Evolutionary conservation across 1,140 invertebrate species (phyloP), one percentile per base, ranked within the genome.

Genomic region (Neuroterus valhalla): DNA sequence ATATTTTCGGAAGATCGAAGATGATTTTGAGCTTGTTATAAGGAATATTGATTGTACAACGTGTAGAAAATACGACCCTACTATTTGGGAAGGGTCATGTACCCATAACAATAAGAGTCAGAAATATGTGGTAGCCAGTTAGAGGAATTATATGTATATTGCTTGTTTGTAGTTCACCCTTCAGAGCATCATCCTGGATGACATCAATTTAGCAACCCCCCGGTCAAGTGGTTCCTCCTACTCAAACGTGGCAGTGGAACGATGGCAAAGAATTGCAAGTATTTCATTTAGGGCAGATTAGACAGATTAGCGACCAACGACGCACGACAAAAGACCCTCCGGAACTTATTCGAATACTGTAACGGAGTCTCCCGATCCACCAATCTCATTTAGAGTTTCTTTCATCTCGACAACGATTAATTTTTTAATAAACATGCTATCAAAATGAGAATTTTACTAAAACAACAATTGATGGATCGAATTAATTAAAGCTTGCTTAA

Each of bases 281-380:
- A 87, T 87, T 87, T 87, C 84, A 87, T 87, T 87, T 87, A 82
- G 83, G 83, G 86, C 77, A 85, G 86, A 86, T 87, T 86, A 84
- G 80, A 87, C 82, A 80, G 84, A 87, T 87, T 87, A 87, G 85
- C 81, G 82, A 85, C 78, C 79, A 77, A 78, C 78, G 81, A 78
- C 81, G 71, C 55, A 62, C 55, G 55, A 62, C 55, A 62, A 62
- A 62, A 62, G 55, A 62, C 55, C 55, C 55, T 62, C 55, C n/a
- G 14, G 21, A 62, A 62, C 55, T 62, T 62, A 62, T 62, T 62
- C 55, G 55, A 62, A 55, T 55, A 55, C 52, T 14, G 11, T 31
- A 62, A 26, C 55, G 23, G 55, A 62, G 55, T 62, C 55, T 62
- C 26, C 15, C 14, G 23, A 62, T 62, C 2, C 55, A 62, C n/a